phyloP scores from a whole-genome alignment of 2,888 invertebrate genomes.

The Baronia brevicornis region DNA sequence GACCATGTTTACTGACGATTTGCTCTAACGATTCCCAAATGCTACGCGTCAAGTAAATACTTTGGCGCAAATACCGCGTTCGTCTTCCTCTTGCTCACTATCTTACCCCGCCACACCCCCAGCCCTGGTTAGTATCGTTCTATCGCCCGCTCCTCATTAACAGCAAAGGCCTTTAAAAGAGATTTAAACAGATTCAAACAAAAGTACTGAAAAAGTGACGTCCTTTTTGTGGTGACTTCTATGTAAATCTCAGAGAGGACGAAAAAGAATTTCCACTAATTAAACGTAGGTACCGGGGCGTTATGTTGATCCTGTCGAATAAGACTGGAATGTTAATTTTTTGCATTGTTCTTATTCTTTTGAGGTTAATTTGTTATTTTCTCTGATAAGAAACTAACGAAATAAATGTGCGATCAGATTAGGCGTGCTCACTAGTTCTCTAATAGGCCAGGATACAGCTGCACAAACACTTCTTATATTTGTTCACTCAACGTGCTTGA shows the following conservation, averaged over 20 bases:
- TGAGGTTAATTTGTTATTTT: slow-evolving; percentile 38
- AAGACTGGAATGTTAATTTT: slow-evolving; percentile 54
- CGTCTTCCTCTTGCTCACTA: slow-evolving; percentile 30
- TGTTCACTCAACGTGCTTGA: slow-evolving; percentile 54
- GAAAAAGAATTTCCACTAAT: slow-evolving; percentile 58
- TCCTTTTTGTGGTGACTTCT: slow-evolving; percentile 65
- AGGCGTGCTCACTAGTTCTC: slow-evolving; percentile 25
- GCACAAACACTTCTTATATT: slow-evolving; percentile 60
- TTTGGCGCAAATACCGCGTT: slow-evolving; percentile 53
- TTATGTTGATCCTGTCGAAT: slow-evolving; percentile 44
- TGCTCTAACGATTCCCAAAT: slow-evolving; percentile 71
- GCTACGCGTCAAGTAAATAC: slow-evolving; percentile 67
- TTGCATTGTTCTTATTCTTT: slow-evolving; percentile 40
- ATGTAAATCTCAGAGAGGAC: slow-evolving; percentile 58
- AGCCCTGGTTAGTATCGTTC: slow-evolving; percentile 31
- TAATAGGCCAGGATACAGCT: slow-evolving; percentile 43
- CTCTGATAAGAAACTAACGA: slow-evolving; percentile 31
- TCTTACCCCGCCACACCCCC: slow-evolving; percentile 21
- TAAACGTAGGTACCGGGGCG: slow-evolving; percentile 49
- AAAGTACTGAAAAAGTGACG: slow-evolving; percentile 62
- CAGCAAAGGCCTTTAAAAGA: slow-evolving; percentile 61
- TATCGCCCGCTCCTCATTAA: slow-evolving; percentile 60
- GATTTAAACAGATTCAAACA: slow-evolving; percentile 65
- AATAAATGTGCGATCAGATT: slow-evolving; percentile 22
- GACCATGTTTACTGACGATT: slow-evolving; percentile 65